Conservation (phyloP, 2,888 invertebrate species). For the Plebejus melissa region DNA sequence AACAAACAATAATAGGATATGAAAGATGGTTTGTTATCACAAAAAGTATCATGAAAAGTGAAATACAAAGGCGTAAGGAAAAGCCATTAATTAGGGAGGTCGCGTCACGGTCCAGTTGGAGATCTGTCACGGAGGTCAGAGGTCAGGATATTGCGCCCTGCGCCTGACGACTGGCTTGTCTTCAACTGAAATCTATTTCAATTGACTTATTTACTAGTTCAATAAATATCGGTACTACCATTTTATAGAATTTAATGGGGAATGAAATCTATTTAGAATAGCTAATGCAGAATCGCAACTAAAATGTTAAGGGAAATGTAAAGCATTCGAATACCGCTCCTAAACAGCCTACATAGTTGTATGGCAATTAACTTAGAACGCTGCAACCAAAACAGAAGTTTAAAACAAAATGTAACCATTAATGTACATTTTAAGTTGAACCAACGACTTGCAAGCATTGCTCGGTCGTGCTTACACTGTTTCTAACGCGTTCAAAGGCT, state of each 20-base stretch:
- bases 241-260: too few relatives aligned
- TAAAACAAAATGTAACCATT: constrained; percentile 18
- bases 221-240: background rate
- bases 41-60: constrained; percentile 11
- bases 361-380: constrained; percentile 20
- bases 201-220: background rate
- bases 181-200: constrained; percentile 12
- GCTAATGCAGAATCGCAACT: background rate
- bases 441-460: constrained; percentile 27
- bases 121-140: constrained; percentile 35
- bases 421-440: constrained; percentile 26
- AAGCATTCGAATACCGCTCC: background rate
- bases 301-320: background rate
- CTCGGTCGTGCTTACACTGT: constrained; percentile 29
- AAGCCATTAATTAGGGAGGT: constrained; percentile 36
- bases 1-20: constrained; percentile 4
- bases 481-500: constrained; percentile 29
- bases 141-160: constrained; percentile 29
- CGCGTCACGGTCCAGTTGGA: constrained; percentile 33
- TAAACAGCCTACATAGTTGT: constrained; percentile 14
- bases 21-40: constrained; percentile 5
- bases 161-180: background rate
- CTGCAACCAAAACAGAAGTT: background rate
- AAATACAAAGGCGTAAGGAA: constrained; percentile 23
- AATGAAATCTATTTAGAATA: background rate